Base-by-base conservation (phyloP, 2,888 invertebrate species). In the Perizoma flavofasciatum region DNA sequence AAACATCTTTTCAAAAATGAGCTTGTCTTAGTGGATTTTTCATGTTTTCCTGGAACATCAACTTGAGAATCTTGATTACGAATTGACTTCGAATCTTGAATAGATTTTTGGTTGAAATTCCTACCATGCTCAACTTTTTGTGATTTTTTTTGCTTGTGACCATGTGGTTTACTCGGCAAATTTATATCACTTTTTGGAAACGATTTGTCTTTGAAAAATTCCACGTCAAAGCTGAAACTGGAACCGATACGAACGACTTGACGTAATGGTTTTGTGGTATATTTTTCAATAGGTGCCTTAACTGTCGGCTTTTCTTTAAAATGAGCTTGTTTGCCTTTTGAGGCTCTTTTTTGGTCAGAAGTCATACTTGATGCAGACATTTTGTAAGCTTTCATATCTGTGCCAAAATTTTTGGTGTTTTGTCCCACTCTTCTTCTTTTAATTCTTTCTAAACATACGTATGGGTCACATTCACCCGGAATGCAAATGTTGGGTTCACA, bases 1-100 rank as follows among this genome's bases (percentile, higher is more conserved):
- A 79, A 81, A 72, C 83, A 80, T 62, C 79, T 68, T 65, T 76
- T 73, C 49, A 74, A 48, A 40, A 33, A 61, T 33, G 44, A 47
- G 7, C 22, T 34, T 37, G 39, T 60, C 56, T 58, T 49, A 67
- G 59, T 59, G 9, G 22, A 59, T 69, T 58, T 63, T 59, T 61
- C 49, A 70, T 65, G 10, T 4, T 32, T 6, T 34, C 32, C 46
- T 35, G 49, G 46, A 46, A 46, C 22, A 51, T 70, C 58, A 40
- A 43, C 47, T 54, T 53, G 49, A n/a, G 67, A 59, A 46, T 46
- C 45, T 32, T 46, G 49, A 11, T 54, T 34, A 46, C 34, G 34
- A 4, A 40, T 49, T 0, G 45, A 32, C 39, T 50, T 54, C 0
- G 54, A 59, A 41, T 54, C 54, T 54, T 59, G 59, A 32, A 33